phyloP scores from a whole-genome alignment of 1,140 invertebrate genomes.

The Trypoxylus dichotomus region DNA sequence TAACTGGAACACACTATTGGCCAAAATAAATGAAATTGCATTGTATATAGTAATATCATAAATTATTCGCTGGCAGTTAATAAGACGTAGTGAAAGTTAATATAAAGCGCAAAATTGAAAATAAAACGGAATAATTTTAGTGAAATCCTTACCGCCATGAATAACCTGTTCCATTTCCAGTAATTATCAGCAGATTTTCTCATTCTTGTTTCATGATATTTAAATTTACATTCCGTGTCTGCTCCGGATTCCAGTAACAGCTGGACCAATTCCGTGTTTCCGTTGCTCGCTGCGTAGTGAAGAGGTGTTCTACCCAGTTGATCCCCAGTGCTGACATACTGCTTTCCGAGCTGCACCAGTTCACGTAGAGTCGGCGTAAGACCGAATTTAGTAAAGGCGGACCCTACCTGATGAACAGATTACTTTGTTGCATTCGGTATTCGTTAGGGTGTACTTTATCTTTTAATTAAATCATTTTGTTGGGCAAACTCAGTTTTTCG shows the following conservation, averaged over 20 bases:
- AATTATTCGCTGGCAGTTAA: no score
- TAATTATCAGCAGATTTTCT: conserved; percentile 22
- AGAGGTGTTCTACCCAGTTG: conserved; percentile 31
- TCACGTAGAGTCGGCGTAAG: neutral
- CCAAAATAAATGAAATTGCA: no score
- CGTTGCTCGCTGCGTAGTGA: conserved; percentile 25
- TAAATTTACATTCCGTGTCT: conserved; percentile 18
- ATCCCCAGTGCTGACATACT: conserved; percentile 10
- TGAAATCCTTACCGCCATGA: conserved; percentile 1
- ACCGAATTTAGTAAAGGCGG: conserved; percentile 25
- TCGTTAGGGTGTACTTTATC: conserved; percentile 4
- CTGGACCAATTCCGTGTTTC: conserved; percentile 30
- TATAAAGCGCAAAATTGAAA: neutral
- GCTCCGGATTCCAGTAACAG: conserved; percentile 26
- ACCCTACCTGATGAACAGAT: conserved; percentile 26
- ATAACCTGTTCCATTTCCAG: conserved; percentile 28
- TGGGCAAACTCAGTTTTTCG: conserved; percentile 3
- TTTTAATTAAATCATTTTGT: conserved; percentile 13
- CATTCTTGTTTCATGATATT: neutral
- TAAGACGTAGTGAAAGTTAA: no score
- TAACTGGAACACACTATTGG: no score
- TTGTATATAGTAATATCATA: no score
- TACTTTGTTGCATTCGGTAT: conserved; percentile 16
- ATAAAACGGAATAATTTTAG: neutral
- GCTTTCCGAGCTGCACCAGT: neutral